These are phyloP conservation scores for Pterobdella sp. DNA, from an alignment of 2,888 invertebrate genomes.

Conservation along the genomic window DNA sequence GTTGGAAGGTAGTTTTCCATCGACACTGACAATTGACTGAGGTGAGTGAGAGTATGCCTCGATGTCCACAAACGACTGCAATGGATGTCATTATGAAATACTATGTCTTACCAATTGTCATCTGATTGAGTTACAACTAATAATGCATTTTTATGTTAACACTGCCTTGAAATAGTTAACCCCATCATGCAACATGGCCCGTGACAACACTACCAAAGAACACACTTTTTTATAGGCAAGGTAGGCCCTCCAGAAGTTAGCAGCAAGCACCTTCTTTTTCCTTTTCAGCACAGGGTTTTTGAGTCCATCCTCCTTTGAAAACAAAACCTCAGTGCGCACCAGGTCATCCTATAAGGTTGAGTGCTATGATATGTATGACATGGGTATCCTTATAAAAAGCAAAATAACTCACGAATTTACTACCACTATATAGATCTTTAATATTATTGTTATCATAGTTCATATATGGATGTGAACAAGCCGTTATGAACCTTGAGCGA, in stretches of 20 bases:
- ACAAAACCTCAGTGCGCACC: conserved; percentile 15
- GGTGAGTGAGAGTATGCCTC: conserved; percentile 19
- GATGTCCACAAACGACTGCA: conserved; percentile 32
- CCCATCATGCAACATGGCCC: not conserved
- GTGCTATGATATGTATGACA: not conserved
- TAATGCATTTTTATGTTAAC: too few species aligned
- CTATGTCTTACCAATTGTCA: too few species aligned
- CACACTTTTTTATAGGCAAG: conserved; percentile 33
- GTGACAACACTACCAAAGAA: not conserved
- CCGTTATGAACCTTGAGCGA: conserved; percentile 29
- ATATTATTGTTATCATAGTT: too few species aligned
- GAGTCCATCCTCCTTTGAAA: not conserved
- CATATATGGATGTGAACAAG: not conserved
- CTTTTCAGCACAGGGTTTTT: conserved; percentile 25
- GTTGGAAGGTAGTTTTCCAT: too few species aligned
- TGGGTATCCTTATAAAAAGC: not conserved
- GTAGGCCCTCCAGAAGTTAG: conserved; percentile 33
- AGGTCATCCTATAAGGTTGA: conserved; percentile 26
- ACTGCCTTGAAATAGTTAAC: too few species aligned
- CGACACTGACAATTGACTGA: conserved; percentile 6
- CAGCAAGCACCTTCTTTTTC: conserved; percentile 29
- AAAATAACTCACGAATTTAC: not conserved
- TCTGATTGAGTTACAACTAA: too few species aligned
- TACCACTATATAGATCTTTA: too few species aligned
- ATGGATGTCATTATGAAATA: too few species aligned